A percentile compares a stretch with the other conserved stretches of the same genome.
These are phyloP conservation scores for Varanus salvator DNA, from an alignment of 2,113 vertebrate genomes.

Conservation along the genomic window DNA sequence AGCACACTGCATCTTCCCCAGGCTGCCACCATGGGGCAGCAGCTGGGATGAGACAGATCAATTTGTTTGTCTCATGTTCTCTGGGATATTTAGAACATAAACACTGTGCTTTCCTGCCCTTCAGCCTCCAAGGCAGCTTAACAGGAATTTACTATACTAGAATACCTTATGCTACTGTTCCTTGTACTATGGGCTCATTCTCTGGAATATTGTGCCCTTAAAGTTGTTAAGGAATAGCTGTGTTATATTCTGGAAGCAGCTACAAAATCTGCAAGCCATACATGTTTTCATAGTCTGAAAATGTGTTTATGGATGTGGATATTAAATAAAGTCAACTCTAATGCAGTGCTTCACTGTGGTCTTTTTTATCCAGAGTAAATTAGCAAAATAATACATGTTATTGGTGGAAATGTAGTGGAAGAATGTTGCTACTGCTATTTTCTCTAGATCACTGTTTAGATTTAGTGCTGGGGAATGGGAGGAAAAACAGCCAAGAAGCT, in stretches of 20 bases:
- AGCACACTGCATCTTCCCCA: background rate
- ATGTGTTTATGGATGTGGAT: background rate
- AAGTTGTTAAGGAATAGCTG: background rate
- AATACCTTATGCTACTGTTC: background rate
- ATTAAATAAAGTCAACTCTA: background rate
- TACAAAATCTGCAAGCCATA: background rate
- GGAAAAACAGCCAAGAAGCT: too few relatives aligned
- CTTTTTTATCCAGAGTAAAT: background rate
- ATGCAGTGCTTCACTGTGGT: background rate
- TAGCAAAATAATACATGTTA: background rate
- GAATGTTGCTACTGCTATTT: too few relatives aligned
- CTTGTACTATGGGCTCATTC: background rate
- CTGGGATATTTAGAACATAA: background rate
- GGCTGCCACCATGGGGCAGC: background rate
- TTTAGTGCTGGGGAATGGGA: too few relatives aligned
- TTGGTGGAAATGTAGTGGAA: too few relatives aligned
- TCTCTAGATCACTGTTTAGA: too few relatives aligned
- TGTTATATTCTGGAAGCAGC: background rate
- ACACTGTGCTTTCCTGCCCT: background rate
- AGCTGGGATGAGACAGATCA: background rate
- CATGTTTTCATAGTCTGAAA: background rate
- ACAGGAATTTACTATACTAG: background rate
- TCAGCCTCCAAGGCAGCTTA: background rate
- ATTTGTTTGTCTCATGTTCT: background rate
- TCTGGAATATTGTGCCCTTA: background rate